Evolutionary conservation across 1,140 invertebrate genomes (phyloP).

Genomic region (Drosophila orena): DNA sequence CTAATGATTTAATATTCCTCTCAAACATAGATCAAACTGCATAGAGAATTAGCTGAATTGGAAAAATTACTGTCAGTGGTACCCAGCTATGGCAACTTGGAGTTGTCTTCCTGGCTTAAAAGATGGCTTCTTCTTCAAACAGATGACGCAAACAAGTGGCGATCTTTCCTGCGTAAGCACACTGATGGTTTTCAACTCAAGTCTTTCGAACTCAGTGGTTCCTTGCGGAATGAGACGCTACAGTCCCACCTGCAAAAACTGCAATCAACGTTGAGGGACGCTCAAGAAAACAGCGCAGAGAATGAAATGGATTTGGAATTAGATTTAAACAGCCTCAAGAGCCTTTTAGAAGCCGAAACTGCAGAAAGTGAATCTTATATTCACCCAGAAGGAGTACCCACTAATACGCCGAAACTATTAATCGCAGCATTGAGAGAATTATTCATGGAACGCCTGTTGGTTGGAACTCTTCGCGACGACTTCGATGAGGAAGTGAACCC

Average conservation of each 20-base stretch:
- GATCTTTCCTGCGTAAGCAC: constrained; percentile 34
- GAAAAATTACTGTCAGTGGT: constrained; percentile 48
- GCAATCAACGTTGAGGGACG: constrained; percentile 30
- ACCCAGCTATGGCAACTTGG: constrained; percentile 60
- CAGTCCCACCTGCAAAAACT: constrained; percentile 19
- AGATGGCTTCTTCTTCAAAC: constrained; percentile 55
- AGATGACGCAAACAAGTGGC: constrained; percentile 59
- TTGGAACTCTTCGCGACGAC: constrained; percentile 23
- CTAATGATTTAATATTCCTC: background rate
- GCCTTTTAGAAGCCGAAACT: constrained; percentile 5
- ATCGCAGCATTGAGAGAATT: constrained; percentile 49
- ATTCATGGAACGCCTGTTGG: constrained; percentile 55
- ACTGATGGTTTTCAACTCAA: constrained; percentile 39
- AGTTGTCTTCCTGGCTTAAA: constrained; percentile 35
- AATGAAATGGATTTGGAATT: constrained; percentile 14
- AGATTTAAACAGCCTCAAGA: constrained; percentile 29
- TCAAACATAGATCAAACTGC: constrained; percentile 17
- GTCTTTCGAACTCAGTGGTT: constrained; percentile 36
- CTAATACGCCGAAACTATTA: constrained; percentile 34
- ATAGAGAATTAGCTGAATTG: constrained; percentile 35
- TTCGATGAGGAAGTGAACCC: constrained; percentile 55
- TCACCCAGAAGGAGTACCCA: constrained; percentile 10
- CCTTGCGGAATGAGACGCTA: constrained; percentile 7
- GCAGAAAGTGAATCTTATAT: constrained; percentile 8
- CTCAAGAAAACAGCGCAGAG: background rate